phyloP scores from a whole-genome alignment of 2,888 invertebrate species.

The Ferrisia virgata region DNA sequence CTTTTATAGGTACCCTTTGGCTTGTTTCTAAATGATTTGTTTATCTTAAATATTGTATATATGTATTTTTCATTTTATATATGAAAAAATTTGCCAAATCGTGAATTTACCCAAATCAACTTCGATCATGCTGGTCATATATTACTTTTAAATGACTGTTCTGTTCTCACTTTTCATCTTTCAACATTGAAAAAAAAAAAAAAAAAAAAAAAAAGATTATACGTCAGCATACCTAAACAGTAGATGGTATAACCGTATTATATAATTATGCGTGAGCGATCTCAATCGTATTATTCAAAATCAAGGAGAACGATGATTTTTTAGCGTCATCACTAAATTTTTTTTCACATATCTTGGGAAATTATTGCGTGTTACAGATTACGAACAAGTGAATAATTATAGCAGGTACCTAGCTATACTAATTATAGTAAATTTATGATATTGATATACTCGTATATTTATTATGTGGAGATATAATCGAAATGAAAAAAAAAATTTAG shows the following conservation, averaged over 20 bases:
- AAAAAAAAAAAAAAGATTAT: background rate
- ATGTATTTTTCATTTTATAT: background rate
- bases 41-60: background rate
- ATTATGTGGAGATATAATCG: too few species aligned
- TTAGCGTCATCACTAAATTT: background rate
- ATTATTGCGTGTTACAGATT: conserved; percentile 5
- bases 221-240: too few species aligned
- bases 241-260: background rate
- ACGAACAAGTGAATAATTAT: background rate
- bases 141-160: background rate
- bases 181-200: too few species aligned
- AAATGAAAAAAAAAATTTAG: background rate
- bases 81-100: background rate
- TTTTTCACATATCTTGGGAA: background rate
- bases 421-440: background rate
- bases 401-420: too few species aligned
- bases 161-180: background rate
- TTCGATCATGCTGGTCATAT: background rate
- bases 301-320: background rate
- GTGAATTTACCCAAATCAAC: background rate
- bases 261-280: background rate
- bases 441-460: background rate
- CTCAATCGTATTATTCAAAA: too few species aligned
- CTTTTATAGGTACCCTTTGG: background rate
- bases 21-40: conserved; percentile 1